Percentiles rank a stretch among this genome's conserved stretches.
Evolutionary conservation across 2,888 invertebrate species (phyloP).

Genomic region (Cheilosia vulpina): DNA sequence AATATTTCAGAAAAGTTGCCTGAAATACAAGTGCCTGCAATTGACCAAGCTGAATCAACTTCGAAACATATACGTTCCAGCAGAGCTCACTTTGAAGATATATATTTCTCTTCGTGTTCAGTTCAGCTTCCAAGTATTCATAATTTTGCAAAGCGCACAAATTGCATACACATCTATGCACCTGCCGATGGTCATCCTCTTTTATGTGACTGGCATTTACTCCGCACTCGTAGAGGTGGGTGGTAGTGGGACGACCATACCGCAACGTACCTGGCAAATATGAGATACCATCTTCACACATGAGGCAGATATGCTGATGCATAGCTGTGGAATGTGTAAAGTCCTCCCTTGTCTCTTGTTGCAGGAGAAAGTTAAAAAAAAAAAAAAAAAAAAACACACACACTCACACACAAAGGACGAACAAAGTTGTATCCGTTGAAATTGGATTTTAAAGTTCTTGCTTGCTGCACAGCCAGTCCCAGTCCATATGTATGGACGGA

Average conservation of each 20-base stretch:
- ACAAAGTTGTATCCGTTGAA: conserved; percentile 43
- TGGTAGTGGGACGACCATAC: neutral
- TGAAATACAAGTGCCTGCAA: conserved; percentile 15
- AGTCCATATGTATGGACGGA: conserved; percentile 31
- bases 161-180: conserved; percentile 2
- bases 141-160: conserved; percentile 17
- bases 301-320: neutral
- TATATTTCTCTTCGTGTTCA: conserved; percentile 1
- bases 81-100: conserved; percentile 1
- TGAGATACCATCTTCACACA: conserved; percentile 22
- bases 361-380: too few species aligned
- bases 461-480: neutral
- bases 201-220: conserved; percentile 23
- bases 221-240: neutral
- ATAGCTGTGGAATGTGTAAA: neutral
- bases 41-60: conserved; percentile 6
- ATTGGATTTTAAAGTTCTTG: conserved; percentile 48
- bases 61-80: conserved; percentile 9
- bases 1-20: conserved; percentile 1
- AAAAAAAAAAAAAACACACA: neutral
- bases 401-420: neutral
- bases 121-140: conserved; percentile 29
- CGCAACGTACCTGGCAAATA: neutral
- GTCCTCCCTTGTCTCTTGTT: too few species aligned
- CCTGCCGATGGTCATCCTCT: conserved; percentile 12